phyloP scores from a whole-genome alignment of 2,888 invertebrate genomes.

The Macrosiphum euphorbiae region DNA sequence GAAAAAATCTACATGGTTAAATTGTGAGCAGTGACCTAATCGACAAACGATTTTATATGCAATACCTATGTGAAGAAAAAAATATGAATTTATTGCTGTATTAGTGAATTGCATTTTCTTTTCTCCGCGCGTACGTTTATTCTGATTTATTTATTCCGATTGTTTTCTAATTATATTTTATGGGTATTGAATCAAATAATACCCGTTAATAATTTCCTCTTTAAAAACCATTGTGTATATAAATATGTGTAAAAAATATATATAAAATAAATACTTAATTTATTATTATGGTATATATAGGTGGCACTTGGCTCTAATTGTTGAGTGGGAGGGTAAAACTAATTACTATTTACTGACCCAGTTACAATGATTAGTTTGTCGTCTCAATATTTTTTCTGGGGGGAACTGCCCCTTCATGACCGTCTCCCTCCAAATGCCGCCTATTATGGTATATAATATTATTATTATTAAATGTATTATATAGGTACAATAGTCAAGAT shows the following conservation, averaged over 20 bases:
- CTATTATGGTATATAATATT: background rate
- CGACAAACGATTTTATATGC: background rate
- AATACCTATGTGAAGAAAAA: background rate
- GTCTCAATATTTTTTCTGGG: too few relatives aligned
- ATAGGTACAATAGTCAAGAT: background rate
- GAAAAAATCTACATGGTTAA: background rate
- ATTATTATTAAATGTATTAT: background rate
- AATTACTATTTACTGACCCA: too few relatives aligned
- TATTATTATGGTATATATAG: background rate
- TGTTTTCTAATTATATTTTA: background rate
- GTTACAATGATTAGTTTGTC: too few relatives aligned
- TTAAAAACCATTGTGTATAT: background rate
- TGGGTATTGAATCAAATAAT: background rate
- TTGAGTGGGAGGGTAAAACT: too few relatives aligned
- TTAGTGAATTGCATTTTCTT: background rate
- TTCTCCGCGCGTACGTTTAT: background rate
- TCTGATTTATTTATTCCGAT: background rate
- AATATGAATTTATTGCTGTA: background rate
- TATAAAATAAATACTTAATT: background rate
- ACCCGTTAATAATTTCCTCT: background rate
- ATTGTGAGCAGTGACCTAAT: background rate
- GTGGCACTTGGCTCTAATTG: too few relatives aligned
- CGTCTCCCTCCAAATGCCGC: too few relatives aligned
- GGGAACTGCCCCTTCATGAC: too few relatives aligned
- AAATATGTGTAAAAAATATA: background rate